Conservation (phyloP, 2,113 vertebrate species). For the Scopus umbretta region DNA sequence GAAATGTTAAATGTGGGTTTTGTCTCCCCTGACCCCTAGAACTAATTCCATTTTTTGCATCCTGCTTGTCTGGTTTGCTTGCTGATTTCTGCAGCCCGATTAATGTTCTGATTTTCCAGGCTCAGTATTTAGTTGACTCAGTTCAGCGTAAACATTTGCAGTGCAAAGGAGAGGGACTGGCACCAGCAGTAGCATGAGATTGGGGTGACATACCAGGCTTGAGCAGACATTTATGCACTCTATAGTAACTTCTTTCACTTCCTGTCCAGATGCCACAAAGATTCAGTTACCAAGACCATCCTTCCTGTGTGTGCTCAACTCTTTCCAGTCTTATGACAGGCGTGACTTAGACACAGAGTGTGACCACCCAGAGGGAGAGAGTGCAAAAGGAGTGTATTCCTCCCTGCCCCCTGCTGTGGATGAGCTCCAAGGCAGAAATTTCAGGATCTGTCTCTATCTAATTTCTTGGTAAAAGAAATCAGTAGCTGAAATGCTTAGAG, state of each 20-base stretch:
- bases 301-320: neutral
- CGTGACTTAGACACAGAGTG: rapidly evolving
- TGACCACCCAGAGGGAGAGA: neutral
- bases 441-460: rapidly evolving
- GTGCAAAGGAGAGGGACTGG: constrained; percentile 1
- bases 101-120: constrained; percentile 9
- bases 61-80: neutral
- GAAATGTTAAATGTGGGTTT: neutral
- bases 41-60: constrained; percentile 42
- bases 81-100: neutral
- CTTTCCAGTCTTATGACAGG: too few relatives aligned
- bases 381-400: neutral
- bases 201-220: neutral
- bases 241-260: too few relatives aligned
- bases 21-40: constrained; percentile 10
- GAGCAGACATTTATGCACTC: neutral
- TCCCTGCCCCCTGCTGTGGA: too few relatives aligned
- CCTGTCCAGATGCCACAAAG: neutral
- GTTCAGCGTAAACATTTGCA: neutral
- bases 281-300: neutral
- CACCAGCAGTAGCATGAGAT: neutral
- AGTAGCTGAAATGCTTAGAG: neutral
- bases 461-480: neutral
- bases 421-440: neutral
- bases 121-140: neutral